These are phyloP conservation scores for Maniola hyperantus DNA, from an alignment of 2,888 invertebrate species.

Conservation along the genomic window DNA sequence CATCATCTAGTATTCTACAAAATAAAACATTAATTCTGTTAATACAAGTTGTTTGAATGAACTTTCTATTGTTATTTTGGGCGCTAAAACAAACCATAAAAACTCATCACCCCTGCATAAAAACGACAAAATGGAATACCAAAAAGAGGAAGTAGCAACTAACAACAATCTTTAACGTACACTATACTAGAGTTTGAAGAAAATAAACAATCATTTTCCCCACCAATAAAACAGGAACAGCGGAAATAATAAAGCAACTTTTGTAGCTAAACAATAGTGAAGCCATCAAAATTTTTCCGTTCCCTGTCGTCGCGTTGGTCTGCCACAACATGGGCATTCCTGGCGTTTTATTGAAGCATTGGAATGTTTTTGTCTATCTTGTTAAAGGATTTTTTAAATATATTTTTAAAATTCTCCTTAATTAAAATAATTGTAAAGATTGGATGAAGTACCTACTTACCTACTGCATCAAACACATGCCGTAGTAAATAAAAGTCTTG, in stretches of 20 bases:
- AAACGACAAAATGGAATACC: not conserved
- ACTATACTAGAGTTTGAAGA: slow-evolving; percentile 20
- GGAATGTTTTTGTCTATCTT: slow-evolving; percentile 21
- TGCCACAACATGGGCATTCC: slow-evolving; percentile 33
- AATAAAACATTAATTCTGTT: not conserved
- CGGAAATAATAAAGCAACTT: slow-evolving; percentile 35
- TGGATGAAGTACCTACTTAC: no score
- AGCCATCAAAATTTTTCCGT: slow-evolving; percentile 30
- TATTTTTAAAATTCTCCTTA: not conserved
- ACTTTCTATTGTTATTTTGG: not conserved
- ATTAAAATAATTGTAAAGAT: no score
- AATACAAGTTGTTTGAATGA: not conserved
- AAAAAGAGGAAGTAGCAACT: slow-evolving; percentile 4
- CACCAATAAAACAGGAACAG: slow-evolving; percentile 25
- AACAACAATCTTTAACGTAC: slow-evolving; percentile 1
- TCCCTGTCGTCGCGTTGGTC: slow-evolving; percentile 26
- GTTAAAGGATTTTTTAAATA: not conserved
- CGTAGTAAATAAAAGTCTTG: no score
- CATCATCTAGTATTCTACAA: no score
- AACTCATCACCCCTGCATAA: not conserved
- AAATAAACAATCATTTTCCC: slow-evolving; percentile 24
- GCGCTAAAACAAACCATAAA: not conserved
- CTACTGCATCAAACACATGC: no score
- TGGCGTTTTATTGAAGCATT: slow-evolving; percentile 24
- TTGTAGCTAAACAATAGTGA: slow-evolving; percentile 32